Evolutionary conservation across 1,140 invertebrate species (phyloP), one percentile per base, ranked within the genome.

Genomic region (Coenobita brevimanus): DNA sequence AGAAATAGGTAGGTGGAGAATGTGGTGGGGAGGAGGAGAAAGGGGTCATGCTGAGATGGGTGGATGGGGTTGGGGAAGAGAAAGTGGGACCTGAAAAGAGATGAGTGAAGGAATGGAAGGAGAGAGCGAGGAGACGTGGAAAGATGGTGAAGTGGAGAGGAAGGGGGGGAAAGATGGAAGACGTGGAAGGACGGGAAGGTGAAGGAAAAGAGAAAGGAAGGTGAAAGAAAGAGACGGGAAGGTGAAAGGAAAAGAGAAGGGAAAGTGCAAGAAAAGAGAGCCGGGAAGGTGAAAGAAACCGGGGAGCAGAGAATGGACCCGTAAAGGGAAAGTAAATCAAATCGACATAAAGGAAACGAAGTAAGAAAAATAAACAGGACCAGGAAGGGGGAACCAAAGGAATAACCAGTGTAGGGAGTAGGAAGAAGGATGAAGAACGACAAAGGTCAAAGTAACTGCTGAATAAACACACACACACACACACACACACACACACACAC

Each of bases 401-500:
- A 80, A 30, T 17, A 24, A 62, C 24, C 17, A 8, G 33, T 10
- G 41, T 4, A 62, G 17, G 43, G 71, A 50, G 8, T 33, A 75
- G 54, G 54, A 50, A 41, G 76, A 33, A 13, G 13, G 21, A 57
- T 15, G 76, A 60, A 60, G 76, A 60, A 41, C 15, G 54, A 41
- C 8, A 17, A 2, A 30, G 50, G 46, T 33, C 46, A 10, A 36
- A 1, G 41, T 24, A 43, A 36, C 3, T 43, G 27, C 17, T n/a
- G 38, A 36, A n/a, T 4, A 41, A n/a, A 24, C 69, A 24, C 24
- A 36, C 69, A 24, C 69, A 24, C 69, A 73, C 73, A 81, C 78
- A 81, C 54, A 60, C 78, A 60, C 46, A 62, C 78, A 81, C 78
- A 60, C 78, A 81, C 78, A 67, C 62, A 67, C 62, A 67, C 62